Conservation (phyloP, 2,797 vertebrate genomes). For the Loris lydekkerianus region DNA sequence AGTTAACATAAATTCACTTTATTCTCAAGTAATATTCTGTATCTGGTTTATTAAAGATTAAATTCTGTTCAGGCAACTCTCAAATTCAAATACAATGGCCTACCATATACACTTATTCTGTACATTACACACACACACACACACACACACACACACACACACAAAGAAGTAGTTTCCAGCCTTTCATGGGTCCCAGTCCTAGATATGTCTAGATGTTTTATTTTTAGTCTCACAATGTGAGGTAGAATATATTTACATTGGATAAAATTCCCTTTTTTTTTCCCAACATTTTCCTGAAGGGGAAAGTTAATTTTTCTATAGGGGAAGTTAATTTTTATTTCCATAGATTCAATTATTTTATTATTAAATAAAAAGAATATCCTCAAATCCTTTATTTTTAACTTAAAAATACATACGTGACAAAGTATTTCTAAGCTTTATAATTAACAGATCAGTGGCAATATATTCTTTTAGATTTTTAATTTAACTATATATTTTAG, state of each 20-base stretch:
- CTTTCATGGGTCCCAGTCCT: not conserved
- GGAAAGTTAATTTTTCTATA: not conserved
- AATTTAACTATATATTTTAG: slow-evolving; percentile 32
- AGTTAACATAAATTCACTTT: not conserved
- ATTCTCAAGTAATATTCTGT: not conserved
- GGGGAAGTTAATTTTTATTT: slow-evolving; percentile 22
- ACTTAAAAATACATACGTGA: slow-evolving; percentile 20
- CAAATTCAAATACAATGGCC: not conserved
- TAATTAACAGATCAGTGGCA: not conserved
- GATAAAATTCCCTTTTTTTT: not conserved
- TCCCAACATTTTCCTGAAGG: not conserved
- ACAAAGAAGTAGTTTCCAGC: not conserved
- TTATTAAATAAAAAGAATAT: slow-evolving; percentile 6
- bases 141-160: too few species aligned
- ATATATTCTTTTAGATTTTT: not conserved
- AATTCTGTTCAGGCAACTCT: not conserved
- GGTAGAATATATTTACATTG: not conserved
- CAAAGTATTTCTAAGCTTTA: slow-evolving; percentile 3
- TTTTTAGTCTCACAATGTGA: not conserved
- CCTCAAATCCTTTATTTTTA: not conserved
- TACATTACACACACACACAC: too few species aligned
- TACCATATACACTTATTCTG: not conserved
- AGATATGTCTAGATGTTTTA: not conserved
- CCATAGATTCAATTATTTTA: slow-evolving; percentile 34
- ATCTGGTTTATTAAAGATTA: not conserved